Evolutionary conservation across 1,140 invertebrate species (phyloP).

Genomic region (Portunus trituberculatus): DNA sequence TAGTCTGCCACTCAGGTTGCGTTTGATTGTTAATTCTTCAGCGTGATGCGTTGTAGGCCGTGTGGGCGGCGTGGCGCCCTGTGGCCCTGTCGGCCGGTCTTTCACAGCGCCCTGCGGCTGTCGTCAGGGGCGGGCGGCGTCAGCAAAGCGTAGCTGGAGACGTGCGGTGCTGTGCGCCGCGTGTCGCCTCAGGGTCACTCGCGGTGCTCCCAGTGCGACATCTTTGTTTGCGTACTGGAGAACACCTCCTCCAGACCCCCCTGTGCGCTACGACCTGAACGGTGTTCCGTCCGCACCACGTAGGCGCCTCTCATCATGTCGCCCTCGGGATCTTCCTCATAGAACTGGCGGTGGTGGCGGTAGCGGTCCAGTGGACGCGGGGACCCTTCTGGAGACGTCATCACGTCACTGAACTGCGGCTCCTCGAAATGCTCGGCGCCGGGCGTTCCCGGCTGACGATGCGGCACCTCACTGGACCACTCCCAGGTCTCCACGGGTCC

Average conservation of each 20-base stretch:
- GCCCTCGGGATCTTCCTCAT: neutral
- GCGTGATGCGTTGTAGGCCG: constrained; percentile 51
- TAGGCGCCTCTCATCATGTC: constrained; percentile 35
- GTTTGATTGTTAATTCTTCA: constrained; percentile 67
- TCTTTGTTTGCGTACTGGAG: constrained; percentile 70
- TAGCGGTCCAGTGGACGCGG: constrained; percentile 56
- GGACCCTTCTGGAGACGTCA: constrained; percentile 65
- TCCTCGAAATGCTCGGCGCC: constrained; percentile 74
- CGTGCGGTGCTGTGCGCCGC: neutral
- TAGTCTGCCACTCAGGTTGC: constrained; percentile 55
- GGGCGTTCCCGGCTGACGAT: constrained; percentile 61
- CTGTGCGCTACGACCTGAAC: constrained; percentile 65
- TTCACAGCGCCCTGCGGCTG: neutral
- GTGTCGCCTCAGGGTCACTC: constrained; percentile 33
- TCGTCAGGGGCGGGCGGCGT: neutral
- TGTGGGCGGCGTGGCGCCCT: neutral
- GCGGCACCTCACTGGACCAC: constrained; percentile 68
- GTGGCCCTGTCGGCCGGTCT: neutral
- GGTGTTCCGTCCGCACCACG: constrained; percentile 60
- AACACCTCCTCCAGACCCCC: constrained; percentile 70
- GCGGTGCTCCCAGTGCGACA: constrained; percentile 59
- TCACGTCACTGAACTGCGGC: constrained; percentile 73
- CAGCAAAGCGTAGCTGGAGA: constrained; percentile 29
- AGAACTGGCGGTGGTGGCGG: constrained; percentile 52
- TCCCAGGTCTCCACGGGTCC: constrained; percentile 72